Evolutionary conservation across 2,797 vertebrate genomes (phyloP).

Genomic region (Capromys pilorides): DNA sequence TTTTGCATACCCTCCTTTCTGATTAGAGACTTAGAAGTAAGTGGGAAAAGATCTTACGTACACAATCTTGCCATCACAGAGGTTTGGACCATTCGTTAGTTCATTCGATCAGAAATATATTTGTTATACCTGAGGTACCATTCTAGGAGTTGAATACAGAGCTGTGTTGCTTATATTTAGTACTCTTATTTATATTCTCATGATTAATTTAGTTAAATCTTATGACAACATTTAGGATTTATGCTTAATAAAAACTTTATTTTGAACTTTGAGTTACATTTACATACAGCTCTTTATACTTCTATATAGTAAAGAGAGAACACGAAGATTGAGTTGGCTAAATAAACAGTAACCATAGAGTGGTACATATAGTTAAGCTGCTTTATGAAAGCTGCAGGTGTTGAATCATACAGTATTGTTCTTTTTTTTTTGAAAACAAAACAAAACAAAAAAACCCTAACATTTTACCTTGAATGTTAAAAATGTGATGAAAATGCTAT

Average conservation of each 20-base stretch:
- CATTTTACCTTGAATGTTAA: constrained; percentile 58
- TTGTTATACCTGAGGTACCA: background rate
- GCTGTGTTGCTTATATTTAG: background rate
- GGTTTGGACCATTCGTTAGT: background rate
- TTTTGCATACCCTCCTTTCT: background rate
- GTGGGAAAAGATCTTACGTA: background rate
- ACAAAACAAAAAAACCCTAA: background rate
- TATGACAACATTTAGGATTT: constrained; percentile 15
- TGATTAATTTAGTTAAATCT: constrained; percentile 13
- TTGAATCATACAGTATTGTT: constrained; percentile 4
- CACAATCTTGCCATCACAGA: background rate
- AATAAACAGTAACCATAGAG: background rate
- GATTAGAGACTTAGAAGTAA: background rate
- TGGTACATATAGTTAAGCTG: background rate
- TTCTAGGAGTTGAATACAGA: background rate
- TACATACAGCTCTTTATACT: background rate
- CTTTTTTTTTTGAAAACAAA: constrained; percentile 18
- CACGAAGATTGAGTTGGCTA: background rate
- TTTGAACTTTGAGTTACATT: constrained; percentile 15
- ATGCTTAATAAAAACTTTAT: constrained; percentile 36
- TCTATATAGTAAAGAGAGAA: background rate
- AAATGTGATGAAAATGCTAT: constrained; percentile 10
- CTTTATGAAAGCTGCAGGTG: background rate
- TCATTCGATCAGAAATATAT: background rate
- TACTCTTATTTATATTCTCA: background rate